Percentiles rank a stretch among this genome's conserved stretches.
These are phyloP conservation scores for Poeciliopsis paucimaculata DNA, from an alignment of 2,797 vertebrate genomes.

Conservation along the genomic window DNA sequence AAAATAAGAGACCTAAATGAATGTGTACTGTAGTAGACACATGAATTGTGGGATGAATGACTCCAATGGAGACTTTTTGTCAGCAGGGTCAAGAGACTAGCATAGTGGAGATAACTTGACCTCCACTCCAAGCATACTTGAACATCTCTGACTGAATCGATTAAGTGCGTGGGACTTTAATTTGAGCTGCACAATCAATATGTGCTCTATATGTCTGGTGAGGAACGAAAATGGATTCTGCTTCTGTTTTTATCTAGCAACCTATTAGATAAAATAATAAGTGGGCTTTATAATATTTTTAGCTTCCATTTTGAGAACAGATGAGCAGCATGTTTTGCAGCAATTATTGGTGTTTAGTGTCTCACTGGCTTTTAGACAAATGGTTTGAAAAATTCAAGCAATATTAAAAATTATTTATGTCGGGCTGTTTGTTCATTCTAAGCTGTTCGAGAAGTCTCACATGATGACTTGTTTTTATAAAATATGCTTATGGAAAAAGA, in stretches of 20 bases:
- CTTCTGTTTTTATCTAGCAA: neutral
- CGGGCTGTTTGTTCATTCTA: neutral
- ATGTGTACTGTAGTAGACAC: neutral
- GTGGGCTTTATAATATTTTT: neutral
- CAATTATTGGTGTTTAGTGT: neutral
- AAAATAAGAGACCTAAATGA: neutral
- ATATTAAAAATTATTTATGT: neutral
- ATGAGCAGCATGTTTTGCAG: neutral
- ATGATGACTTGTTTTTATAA: neutral
- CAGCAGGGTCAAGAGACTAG: neutral
- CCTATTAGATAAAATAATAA: constrained; percentile 22
- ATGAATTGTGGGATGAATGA: constrained; percentile 5
- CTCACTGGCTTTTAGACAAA: neutral
- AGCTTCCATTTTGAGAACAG: neutral
- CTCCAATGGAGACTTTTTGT: constrained; percentile 11
- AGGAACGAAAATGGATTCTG: constrained; percentile 11
- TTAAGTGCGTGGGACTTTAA: constrained; percentile 16
- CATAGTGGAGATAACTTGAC: constrained; percentile 16
- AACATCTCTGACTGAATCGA: constrained; percentile 1
- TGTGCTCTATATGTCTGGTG: neutral
- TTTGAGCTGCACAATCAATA: constrained; percentile 27
- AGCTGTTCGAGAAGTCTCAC: neutral
- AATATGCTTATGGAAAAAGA: neutral
- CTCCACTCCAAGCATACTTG: constrained; percentile 10
- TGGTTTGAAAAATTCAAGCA: neutral